Base-by-base conservation (phyloP, 2,797 vertebrate genomes). In the Sebastes oblongus region DNA sequence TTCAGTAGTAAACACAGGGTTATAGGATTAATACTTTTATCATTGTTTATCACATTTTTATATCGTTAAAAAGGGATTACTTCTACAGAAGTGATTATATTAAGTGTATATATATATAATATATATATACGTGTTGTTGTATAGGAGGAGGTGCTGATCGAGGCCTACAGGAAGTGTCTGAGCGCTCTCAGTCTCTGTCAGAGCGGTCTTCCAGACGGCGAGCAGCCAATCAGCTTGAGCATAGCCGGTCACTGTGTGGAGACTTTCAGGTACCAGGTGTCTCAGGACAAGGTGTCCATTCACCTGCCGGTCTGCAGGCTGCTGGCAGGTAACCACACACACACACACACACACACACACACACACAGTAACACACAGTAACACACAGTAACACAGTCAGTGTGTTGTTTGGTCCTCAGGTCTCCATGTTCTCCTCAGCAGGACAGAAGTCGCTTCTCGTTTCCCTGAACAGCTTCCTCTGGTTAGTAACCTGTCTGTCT, bases 251-350 rank as follows among this genome's bases (percentile, higher is more conserved):
- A 99, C 93, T 95, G 95, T 0, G 97, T 99, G 76, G 98, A 99
- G 81, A 99, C 97, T 4, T 98, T 98, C 90, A 95, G 97, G 92
- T 99, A 98, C 92, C 98, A 97, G 74, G 97, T 99, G 87, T 99
- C 98, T 84, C 97, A 99, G 92, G 97, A 99, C 87, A 98, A 97
- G 93, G 98, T 99, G 89, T 98, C 98, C 95, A 98, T 99, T 86
- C 98, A 99, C 92, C 96, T 99, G 56, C 98, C 98, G 1, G 95
- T 98, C 83, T 98, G 97, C 86, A 96, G 98, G 61, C 95, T 99
- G 90, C 95, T 99, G 83, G 97, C 98, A 96, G 97, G 98, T 99
- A 96, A 90, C 60, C 30, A 67, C 66, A 52, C 4, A 29, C 27
- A 39, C 30, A 73, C 39, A 68, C 32, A 27, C 54, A 12, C 60